A percentile compares a stretch with the other conserved stretches of the same genome.
phyloP scores from a whole-genome alignment of 1,140 invertebrate genomes.

The Wiebesia pumilae region DNA sequence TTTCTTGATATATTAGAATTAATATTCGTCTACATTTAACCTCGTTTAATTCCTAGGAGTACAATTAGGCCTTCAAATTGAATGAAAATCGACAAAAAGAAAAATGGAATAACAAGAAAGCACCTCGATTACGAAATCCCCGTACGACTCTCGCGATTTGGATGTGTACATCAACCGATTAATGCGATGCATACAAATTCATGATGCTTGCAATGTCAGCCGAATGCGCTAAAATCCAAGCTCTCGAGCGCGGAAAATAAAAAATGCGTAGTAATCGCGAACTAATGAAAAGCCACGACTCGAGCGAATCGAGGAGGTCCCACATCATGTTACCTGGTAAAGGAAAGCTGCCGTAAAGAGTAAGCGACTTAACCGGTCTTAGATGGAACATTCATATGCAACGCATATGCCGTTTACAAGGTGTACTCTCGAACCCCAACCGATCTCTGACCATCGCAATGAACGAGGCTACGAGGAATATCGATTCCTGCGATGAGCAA shows the following conservation, averaged over 20 bases:
- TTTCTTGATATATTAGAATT: neutral
- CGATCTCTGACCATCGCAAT: neutral
- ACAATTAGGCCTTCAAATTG: neutral
- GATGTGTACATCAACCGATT: neutral
- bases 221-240: neutral
- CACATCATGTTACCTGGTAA: neutral
- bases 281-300: neutral
- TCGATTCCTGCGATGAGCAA: neutral
- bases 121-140: too few relatives aligned
- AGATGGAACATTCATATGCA: constrained; percentile 11
- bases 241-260: neutral
- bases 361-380: constrained; percentile 20
- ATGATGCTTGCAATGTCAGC: neutral
- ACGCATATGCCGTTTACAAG: neutral
- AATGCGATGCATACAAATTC: neutral
- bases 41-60: neutral
- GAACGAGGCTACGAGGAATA: neutral
- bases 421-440: neutral
- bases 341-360: constrained; percentile 18
- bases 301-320: neutral
- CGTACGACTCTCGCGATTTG: neutral
- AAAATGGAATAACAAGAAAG: neutral
- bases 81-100: neutral
- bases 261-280: neutral
- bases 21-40: neutral